Conservation (phyloP, 2,888 invertebrate species). For the Drosophila birchii region DNA sequence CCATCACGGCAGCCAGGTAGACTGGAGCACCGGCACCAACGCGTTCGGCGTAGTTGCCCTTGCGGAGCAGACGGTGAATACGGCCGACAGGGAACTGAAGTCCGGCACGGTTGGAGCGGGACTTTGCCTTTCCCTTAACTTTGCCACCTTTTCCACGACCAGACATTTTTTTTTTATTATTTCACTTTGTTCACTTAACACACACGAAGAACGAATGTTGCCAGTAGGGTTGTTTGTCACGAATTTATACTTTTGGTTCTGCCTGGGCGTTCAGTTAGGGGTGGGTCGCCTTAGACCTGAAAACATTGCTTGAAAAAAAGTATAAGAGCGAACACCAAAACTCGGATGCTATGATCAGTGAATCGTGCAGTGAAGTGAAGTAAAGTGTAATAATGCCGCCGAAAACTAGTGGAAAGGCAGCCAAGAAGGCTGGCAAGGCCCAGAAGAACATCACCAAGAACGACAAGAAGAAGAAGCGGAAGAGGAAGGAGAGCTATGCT, state of each 20-base stretch:
- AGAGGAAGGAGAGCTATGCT: constrained; percentile 84
- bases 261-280: background rate
- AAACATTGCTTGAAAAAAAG: too few relatives aligned
- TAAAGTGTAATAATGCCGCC: background rate
- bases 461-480: constrained; percentile 86
- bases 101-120: constrained; percentile 87
- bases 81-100: constrained; percentile 87
- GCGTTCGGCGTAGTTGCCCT: too few relatives aligned
- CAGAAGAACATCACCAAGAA: constrained; percentile 86
- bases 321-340: too few relatives aligned
- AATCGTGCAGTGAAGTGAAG: background rate
- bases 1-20: too few relatives aligned
- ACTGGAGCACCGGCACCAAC: too few relatives aligned
- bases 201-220: too few relatives aligned
- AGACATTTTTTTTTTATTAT: too few relatives aligned
- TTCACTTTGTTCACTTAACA: too few relatives aligned
- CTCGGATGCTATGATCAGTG: background rate
- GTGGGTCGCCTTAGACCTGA: constrained; percentile 1
- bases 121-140: constrained; percentile 84
- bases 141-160: constrained; percentile 76
- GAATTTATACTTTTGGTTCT: background rate
- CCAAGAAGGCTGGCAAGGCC: constrained; percentile 86
- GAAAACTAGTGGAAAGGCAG: constrained; percentile 82
- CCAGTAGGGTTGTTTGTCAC: background rate
- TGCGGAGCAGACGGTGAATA: too few relatives aligned